These are phyloP conservation scores for Ochlodes sylvanus DNA, from an alignment of 2,888 invertebrate genomes.

Conservation along the genomic window DNA sequence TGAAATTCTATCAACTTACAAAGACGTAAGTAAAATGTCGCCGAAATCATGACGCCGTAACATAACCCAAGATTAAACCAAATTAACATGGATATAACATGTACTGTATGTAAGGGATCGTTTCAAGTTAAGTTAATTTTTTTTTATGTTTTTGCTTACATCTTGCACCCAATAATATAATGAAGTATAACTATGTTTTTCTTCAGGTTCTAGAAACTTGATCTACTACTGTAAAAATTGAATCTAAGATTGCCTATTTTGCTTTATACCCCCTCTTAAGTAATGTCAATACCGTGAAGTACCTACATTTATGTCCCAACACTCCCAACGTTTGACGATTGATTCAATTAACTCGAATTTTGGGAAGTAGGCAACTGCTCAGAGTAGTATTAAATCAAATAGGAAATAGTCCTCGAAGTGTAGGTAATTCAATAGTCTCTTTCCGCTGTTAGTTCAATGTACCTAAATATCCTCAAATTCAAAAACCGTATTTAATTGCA, in stretches of 20 bases:
- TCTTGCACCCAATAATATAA: too few relatives aligned
- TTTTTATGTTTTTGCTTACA: too few relatives aligned
- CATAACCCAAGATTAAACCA: constrained; percentile 23
- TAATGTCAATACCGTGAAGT: constrained; percentile 5
- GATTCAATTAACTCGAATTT: not conserved
- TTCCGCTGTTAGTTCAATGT: not conserved
- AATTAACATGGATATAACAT: constrained; percentile 10
- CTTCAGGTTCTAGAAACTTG: too few relatives aligned
- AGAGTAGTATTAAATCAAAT: constrained; percentile 61
- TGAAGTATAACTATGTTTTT: too few relatives aligned
- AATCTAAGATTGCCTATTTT: too few relatives aligned
- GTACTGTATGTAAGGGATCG: constrained; percentile 24
- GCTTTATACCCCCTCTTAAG: too few relatives aligned
- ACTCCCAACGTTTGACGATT: not conserved
- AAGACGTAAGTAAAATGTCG: not conserved
- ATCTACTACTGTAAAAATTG: too few relatives aligned
- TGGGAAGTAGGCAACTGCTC: constrained; percentile 45
- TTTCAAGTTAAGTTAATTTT: constrained; percentile 25
- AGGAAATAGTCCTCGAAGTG: constrained; percentile 42
- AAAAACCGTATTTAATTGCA: too few relatives aligned
- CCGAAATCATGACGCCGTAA: constrained; percentile 9
- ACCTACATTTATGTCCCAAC: too few relatives aligned
- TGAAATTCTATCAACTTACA: too few relatives aligned
- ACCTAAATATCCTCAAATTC: too few relatives aligned
- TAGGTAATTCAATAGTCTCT: constrained; percentile 14